Conservation (phyloP, 2,888 invertebrate species). For the Congeria kusceri region DNA sequence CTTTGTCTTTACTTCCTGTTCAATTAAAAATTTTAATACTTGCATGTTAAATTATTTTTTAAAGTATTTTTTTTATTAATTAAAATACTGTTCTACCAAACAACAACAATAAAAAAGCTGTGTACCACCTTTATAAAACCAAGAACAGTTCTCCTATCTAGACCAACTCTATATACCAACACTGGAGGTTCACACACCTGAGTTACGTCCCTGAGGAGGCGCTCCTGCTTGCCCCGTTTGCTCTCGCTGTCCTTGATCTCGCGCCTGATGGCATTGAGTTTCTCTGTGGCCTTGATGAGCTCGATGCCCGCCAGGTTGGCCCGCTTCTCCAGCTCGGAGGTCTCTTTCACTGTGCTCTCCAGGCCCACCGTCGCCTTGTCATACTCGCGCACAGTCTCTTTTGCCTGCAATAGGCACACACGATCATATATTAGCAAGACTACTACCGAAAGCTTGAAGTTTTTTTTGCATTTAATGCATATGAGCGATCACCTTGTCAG, state of each 20-base stretch:
- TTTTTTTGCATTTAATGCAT: too few species aligned
- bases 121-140: too few species aligned
- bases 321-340: slow-evolving; percentile 79
- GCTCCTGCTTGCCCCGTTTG: slow-evolving; percentile 74
- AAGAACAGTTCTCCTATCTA: too few species aligned
- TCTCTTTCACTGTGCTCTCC: slow-evolving; percentile 74
- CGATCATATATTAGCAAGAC: background rate
- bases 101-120: too few species aligned
- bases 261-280: slow-evolving; percentile 68
- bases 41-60: too few species aligned
- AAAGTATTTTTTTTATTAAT: too few species aligned
- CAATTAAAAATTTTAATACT: too few species aligned
- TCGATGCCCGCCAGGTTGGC: slow-evolving; percentile 79
- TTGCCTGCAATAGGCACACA: slow-evolving; percentile 55
- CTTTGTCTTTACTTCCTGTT: too few species aligned
- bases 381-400: slow-evolving; percentile 75
- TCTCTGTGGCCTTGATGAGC: slow-evolving; percentile 78
- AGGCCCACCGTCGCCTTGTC: slow-evolving; percentile 76
- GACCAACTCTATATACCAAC: too few species aligned
- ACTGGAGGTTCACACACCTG: slow-evolving; percentile 68
- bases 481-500: too few species aligned
- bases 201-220: slow-evolving; percentile 77
- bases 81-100: too few species aligned
- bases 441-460: too few species aligned
- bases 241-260: slow-evolving; percentile 74